Conservation (phyloP, 1,140 invertebrate species). For the Drosophila ficusphila region DNA sequence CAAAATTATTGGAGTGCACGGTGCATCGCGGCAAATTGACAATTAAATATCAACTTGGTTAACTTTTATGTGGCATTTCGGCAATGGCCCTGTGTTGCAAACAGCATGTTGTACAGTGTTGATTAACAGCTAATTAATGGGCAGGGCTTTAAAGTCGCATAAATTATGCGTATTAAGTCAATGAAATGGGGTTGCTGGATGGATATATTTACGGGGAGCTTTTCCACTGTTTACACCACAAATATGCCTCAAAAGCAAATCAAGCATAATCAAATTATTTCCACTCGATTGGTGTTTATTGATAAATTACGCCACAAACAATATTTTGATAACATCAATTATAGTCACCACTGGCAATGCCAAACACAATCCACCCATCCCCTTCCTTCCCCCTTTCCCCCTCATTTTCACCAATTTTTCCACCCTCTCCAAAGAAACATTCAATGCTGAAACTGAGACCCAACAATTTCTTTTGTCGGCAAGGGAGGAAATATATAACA, state of each 20-base stretch:
- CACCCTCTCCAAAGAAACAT: constrained; percentile 7
- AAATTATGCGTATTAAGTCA: constrained; percentile 60
- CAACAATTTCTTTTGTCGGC: constrained; percentile 16
- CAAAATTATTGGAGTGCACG: constrained; percentile 29
- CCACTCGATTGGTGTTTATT: constrained; percentile 83
- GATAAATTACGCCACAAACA: constrained; percentile 84
- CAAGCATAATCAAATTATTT: constrained; percentile 84
- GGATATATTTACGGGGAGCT: not conserved
- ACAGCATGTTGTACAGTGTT: constrained; percentile 31
- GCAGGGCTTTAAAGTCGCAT: constrained; percentile 59
- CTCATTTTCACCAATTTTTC: constrained; percentile 6
- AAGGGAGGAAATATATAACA: not conserved
- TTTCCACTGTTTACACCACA: constrained; percentile 69
- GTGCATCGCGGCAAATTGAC: constrained; percentile 50
- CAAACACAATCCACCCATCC: constrained; percentile 24
- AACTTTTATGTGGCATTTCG: constrained; percentile 42
- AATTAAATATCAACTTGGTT: constrained; percentile 64
- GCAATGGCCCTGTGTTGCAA: not conserved
- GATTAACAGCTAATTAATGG: constrained; percentile 75
- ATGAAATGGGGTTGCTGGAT: constrained; percentile 10
- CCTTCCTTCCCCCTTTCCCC: too few species aligned
- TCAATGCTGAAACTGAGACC: constrained; percentile 11
- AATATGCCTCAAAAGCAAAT: constrained; percentile 83
- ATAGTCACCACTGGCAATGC: constrained; percentile 73
- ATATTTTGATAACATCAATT: constrained; percentile 84